Conservation (phyloP, 2,797 vertebrate genomes). For the Thunnus albacares region DNA sequence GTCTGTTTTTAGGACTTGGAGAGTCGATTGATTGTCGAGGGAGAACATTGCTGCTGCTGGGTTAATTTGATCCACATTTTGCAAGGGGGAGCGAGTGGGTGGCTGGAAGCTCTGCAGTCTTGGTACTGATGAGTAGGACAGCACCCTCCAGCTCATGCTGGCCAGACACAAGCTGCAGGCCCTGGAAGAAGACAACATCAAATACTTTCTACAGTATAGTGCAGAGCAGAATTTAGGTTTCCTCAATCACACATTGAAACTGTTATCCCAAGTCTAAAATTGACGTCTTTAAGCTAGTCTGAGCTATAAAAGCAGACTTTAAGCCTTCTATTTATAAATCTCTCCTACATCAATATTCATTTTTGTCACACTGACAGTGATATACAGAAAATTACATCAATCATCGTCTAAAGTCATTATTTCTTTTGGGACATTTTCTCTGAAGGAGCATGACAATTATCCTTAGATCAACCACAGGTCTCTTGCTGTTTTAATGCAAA, state of each 20-base stretch:
- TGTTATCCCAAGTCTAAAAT: conserved; percentile 60
- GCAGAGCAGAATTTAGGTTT: conserved; percentile 44
- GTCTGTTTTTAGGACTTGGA: conserved; percentile 78
- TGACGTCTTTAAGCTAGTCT: conserved; percentile 53
- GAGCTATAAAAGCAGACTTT: conserved; percentile 51
- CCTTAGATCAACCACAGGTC: conserved; percentile 24
- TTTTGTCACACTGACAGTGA: conserved; percentile 59
- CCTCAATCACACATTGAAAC: conserved; percentile 63
- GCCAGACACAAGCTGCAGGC: conserved; percentile 63
- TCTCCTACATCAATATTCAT: conserved; percentile 50
- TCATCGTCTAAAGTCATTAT: conserved; percentile 52
- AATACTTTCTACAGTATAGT: conserved; percentile 47
- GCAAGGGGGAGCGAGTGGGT: conserved; percentile 55
- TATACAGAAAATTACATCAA: conserved; percentile 58
- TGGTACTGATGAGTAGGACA: conserved; percentile 70
- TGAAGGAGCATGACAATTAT: conserved; percentile 38
- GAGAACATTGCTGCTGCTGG: conserved; percentile 76
- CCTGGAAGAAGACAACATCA: conserved; percentile 56
- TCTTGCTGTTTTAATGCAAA: conserved; percentile 49
- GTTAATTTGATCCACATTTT: conserved; percentile 86
- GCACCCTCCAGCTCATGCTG: conserved; percentile 48
- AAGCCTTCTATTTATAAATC: conserved; percentile 62
- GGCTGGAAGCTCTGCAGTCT: conserved; percentile 60
- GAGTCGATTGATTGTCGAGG: conserved; percentile 71
- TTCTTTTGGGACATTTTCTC: conserved; percentile 51